phyloP scores from a whole-genome alignment of 1,140 invertebrate genomes.

The Drusus annulatus region DNA sequence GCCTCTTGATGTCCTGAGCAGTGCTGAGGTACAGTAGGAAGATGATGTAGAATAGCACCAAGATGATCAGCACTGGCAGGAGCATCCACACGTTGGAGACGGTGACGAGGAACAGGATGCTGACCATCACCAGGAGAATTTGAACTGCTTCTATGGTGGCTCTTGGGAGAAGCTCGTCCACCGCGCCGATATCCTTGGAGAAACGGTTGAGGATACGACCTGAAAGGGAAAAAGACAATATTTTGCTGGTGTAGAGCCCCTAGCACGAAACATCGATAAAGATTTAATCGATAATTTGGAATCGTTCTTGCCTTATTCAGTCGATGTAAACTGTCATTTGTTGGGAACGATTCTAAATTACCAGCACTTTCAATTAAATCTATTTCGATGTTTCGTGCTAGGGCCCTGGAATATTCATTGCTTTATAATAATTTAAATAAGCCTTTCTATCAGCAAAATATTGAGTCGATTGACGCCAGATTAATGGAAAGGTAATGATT shows the following conservation, averaged over 20 bases:
- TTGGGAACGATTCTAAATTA: no score
- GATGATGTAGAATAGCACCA: conserved; percentile 80
- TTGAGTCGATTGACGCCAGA: no score
- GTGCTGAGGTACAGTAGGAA: conserved; percentile 86
- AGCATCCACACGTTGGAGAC: conserved; percentile 83
- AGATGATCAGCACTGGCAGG: conserved; percentile 78
- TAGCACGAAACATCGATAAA: no score
- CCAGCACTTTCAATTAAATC: no score
- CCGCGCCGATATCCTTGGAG: conserved; percentile 82
- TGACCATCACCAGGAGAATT: conserved; percentile 76
- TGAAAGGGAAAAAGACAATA: conserved; percentile 60
- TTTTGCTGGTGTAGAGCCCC: neutral
- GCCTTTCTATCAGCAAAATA: no score
- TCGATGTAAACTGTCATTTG: no score
- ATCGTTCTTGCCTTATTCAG: no score
- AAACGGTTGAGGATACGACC: conserved; percentile 82
- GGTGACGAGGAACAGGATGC: conserved; percentile 78
- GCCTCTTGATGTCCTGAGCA: conserved; percentile 87
- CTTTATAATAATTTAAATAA: no score
- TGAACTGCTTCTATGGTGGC: conserved; percentile 85
- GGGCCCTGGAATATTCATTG: no score
- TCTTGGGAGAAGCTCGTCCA: conserved; percentile 89
- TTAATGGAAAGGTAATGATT: no score
- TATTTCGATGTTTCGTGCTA: no score
- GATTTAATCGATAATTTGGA: no score